Evolutionary conservation across 2,797 vertebrate genomes (phyloP), one percentile per base, ranked within the genome.

Genomic region (Saxicola maurus): DNA sequence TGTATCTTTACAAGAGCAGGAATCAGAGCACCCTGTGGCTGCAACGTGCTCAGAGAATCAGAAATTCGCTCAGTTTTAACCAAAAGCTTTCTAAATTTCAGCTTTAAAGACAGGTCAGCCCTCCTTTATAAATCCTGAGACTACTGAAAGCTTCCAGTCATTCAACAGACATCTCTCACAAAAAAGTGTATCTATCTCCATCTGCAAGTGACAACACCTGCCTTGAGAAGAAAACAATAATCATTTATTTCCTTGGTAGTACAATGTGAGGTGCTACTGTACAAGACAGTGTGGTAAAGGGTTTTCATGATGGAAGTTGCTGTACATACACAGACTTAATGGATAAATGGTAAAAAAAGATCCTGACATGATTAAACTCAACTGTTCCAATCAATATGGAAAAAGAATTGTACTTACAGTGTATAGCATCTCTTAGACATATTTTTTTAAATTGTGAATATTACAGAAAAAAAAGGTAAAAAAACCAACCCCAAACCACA

Each of bases 1-100:
- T 20, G 57, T 18, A n/a, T 48, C 43, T 76, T 81, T 7, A 43
- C 48, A n/a, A 5, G 1, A 75, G 75, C 2, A 81, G 78, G 28
- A 65, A 73, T 8, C 1, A 1, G 0, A 38, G 61, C 64, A 78
- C 5, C 1, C 59, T 7, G 27, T 4, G 6, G 46, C 57, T 81
- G 27, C 7, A 4, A 57, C 1, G 2, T 4, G 20, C 28, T 74
- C 6, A 20, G 1, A 38, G 31, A 40, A 65, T 11, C 5, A 2
- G 21, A 45, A 45, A 46, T 91, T 19, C 37, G 18, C 12, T 71
- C n/a, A 30, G 45, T 49, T 82, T 43, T 12, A 76, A 73, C 40
- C 14, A 85, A 81, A 88, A 67, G 4, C 13, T 57, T 86, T 51
- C 21, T 25, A 21, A 65, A 40, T 7, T 84, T 65, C n/a, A 65